Evolutionary conservation across 2,888 invertebrate species (phyloP).

Genomic region (Nesidiocoris tenuis): DNA sequence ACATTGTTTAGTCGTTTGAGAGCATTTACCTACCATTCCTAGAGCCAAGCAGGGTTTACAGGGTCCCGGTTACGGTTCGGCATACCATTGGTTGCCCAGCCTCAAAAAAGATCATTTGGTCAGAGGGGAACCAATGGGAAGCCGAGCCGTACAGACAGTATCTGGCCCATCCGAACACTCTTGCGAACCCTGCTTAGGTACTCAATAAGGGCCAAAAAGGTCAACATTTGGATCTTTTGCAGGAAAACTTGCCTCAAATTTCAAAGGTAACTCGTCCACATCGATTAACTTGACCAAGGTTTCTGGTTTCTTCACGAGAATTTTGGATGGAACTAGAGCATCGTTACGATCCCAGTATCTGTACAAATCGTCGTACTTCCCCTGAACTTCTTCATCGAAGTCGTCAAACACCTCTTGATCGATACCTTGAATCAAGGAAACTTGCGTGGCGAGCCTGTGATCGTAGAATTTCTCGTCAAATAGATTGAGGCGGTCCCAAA

Average conservation of each 20-base stretch:
- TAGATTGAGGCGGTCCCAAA: slow-evolving; percentile 23
- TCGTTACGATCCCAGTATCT: slow-evolving; percentile 23
- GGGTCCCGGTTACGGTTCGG: too few relatives aligned
- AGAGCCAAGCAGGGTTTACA: too few relatives aligned
- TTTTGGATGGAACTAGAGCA: slow-evolving; percentile 13
- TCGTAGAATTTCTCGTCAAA: slow-evolving; percentile 28
- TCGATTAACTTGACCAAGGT: slow-evolving; percentile 28
- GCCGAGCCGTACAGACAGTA: too few relatives aligned
- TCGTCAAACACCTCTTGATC: slow-evolving; percentile 7
- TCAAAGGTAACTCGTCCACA: slow-evolving; percentile 12
- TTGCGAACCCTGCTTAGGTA: too few relatives aligned
- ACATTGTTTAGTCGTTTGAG: too few relatives aligned
- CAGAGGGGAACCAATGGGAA: too few relatives aligned
- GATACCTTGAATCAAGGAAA: slow-evolving; percentile 8
- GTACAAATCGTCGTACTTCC: slow-evolving; percentile 24
- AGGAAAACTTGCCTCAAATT: slow-evolving; percentile 34
- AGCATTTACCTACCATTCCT: too few relatives aligned
- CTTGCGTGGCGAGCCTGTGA: slow-evolving; percentile 1
- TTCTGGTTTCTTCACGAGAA: slow-evolving; percentile 36
- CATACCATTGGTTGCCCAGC: too few relatives aligned
- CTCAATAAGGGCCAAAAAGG: too few relatives aligned
- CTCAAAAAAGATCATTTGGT: too few relatives aligned
- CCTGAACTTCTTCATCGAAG: slow-evolving; percentile 8
- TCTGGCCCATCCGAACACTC: too few relatives aligned
- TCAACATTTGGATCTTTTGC: not conserved